Evolutionary conservation across 2,113 vertebrate genomes (phyloP), one percentile per base, ranked within the genome.

Genomic region (Cephalopterus ornatus): DNA sequence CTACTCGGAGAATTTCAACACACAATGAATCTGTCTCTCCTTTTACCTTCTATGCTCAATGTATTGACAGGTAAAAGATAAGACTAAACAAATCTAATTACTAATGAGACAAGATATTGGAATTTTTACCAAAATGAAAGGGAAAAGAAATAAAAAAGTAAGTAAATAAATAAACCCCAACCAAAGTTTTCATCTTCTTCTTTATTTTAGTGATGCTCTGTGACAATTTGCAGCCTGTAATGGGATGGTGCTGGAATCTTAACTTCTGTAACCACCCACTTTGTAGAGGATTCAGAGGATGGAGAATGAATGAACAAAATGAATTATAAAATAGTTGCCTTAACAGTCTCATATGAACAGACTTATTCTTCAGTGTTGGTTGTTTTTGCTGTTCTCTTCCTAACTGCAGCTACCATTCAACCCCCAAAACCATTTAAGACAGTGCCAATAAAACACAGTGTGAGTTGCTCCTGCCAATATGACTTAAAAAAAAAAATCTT

Each of bases 131-230:
- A 71, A 79, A 96, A 33, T 20, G 1, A 72, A 88, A 37, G 26
- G 22, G 6, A 84, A 62, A 59, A 49, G 1, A 67, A 82, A 39
- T 18, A 20, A 0, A 39, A 6, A 81, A 78, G 32, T 21, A 18
- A 33, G 28, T 6, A 2, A 59, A n/a, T 10, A 17, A 72, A 55
- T 37, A 28, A 58, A 8, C 3, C 3, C 17, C 12, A 52, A 35
- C 3, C 1, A 28, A 46, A 70, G 0, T 4, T 7, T 14, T 41
- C 1, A 30, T 11, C 0, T 41, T 75, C 56, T 59, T 23, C 13
- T 80, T 86, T 78, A 33, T 65, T 86, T 84, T 50, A 67, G 3
- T 59, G 47, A 41, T 39, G 15, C 0, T 47, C 5, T 85, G 21
- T 75, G 33, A 58, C 21, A 78, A 44, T 37, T 50, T 63, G 9